Conservation (phyloP, 2,113 vertebrate species). For the Daboia siamensis region DNA sequence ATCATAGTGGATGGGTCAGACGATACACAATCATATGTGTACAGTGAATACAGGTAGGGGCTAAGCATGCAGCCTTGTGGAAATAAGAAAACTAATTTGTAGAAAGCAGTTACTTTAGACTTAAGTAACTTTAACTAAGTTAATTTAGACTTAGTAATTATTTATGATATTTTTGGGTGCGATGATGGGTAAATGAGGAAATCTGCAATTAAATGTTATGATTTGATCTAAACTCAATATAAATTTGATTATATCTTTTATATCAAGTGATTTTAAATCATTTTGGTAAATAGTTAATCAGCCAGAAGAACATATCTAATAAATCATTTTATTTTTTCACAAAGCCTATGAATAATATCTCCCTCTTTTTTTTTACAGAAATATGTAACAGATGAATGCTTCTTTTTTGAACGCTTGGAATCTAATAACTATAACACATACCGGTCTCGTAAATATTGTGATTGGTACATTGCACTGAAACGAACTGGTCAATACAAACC, state of each 20-base stretch:
- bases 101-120: not conserved
- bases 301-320: not conserved
- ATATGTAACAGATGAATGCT: slow-evolving; percentile 91
- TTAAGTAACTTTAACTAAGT: not conserved
- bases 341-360: not conserved
- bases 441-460: slow-evolving; percentile 89
- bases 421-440: slow-evolving; percentile 99
- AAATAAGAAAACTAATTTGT: not conserved
- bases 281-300: not conserved
- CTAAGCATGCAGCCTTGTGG: too few species aligned
- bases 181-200: not conserved
- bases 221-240: not conserved
- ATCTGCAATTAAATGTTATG: not conserved
- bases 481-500: slow-evolving; percentile 93
- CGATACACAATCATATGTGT: too few species aligned
- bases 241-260: not conserved
- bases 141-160: not conserved
- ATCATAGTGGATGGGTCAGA: too few species aligned
- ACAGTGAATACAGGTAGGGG: too few species aligned
- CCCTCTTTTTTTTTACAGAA: slow-evolving; percentile 73
- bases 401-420: slow-evolving; percentile 92
- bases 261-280: not conserved
- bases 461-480: slow-evolving; percentile 96
- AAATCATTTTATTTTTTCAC: not conserved
- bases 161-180: not conserved